Evolutionary conservation across 2,888 invertebrate genomes (phyloP), one percentile per base, ranked within the genome.

Genomic region (Ariolimax columbianus): DNA sequence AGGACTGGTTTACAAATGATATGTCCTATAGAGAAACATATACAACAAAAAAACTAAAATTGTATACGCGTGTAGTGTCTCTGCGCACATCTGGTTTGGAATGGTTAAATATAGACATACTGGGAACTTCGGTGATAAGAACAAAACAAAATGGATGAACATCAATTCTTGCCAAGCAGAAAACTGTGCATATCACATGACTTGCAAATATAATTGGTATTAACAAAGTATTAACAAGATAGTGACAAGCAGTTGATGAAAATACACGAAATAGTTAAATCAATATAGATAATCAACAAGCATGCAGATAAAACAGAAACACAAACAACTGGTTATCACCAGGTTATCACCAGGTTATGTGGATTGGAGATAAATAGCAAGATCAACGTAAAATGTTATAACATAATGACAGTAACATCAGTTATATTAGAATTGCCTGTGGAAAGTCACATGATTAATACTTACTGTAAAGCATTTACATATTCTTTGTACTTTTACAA

Each of bases 331-430:
- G n/a, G n/a, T n/a, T n/a, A n/a, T 4, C 36, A 36, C 11, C 68
- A 40, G 63, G 59, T 59, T 43, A 79, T 79, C 63, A 79, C 66
- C 33, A 66, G 66, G 33, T 63, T 79, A 40, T 79, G 36, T 36
- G 38, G 63, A 70, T 70, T 38, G n/a, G 40, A 72, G 72, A 72
- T 43, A 72, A 66, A 66, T 33, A 66, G 33, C 23, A 66, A 33
- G 33, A 11, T 30, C 17, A 66, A 11, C 4, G 33, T 66, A 33
- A 33, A 66, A 33, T 30, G 7, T n/a, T 66, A 33, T 17, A 66
- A 33, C 6, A 11, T 33, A 66, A 7, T 30, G 66, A 66, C 55
- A 55, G 55, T 55, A 55, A 68, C 68, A 36, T 36, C 68, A 68
- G 68, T 33, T 36, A 36, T 19, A 17, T 36, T 36, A 36, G 36